A percentile compares a stretch with the other conserved stretches of the same genome.
Conservation (phyloP, 2,113 vertebrate species). For the Bos indicus region DNA sequence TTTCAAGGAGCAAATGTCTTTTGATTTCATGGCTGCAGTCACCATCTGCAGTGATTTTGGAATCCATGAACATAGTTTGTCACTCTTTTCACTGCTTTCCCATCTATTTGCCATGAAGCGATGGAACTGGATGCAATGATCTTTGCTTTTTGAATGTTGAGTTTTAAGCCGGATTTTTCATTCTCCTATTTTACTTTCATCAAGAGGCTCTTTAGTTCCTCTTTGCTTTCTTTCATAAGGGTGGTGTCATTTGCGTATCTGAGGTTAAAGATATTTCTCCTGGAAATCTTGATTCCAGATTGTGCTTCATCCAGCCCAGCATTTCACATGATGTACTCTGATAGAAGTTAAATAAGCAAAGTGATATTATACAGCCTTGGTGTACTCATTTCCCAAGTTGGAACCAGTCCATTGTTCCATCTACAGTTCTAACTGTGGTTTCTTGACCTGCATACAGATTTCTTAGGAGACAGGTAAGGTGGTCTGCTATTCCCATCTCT, state of each 20-base stretch:
- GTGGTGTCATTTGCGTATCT: neutral
- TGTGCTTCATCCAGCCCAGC: neutral
- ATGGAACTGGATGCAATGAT: neutral
- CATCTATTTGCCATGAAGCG: neutral
- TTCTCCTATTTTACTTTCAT: neutral
- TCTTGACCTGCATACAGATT: neutral
- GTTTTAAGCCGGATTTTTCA: neutral
- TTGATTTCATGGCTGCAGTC: neutral
- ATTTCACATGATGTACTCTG: neutral
- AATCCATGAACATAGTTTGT: fast-evolving
- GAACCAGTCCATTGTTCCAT: neutral
- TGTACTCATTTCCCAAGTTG: neutral
- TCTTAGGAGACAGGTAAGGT: neutral
- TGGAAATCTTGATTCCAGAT: neutral
- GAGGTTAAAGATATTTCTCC: neutral
- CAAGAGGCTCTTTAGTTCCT: neutral
- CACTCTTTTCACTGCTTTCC: neutral
- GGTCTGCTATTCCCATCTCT: neutral
- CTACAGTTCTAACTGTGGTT: neutral
- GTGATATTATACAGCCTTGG: neutral
- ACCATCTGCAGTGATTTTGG: neutral
- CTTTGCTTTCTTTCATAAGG: neutral
- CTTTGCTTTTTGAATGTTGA: neutral
- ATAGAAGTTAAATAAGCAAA: neutral
- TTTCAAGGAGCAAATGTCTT: neutral